phyloP scores from a whole-genome alignment of 1,140 invertebrate genomes.

The Drosophila kohkoa region DNA sequence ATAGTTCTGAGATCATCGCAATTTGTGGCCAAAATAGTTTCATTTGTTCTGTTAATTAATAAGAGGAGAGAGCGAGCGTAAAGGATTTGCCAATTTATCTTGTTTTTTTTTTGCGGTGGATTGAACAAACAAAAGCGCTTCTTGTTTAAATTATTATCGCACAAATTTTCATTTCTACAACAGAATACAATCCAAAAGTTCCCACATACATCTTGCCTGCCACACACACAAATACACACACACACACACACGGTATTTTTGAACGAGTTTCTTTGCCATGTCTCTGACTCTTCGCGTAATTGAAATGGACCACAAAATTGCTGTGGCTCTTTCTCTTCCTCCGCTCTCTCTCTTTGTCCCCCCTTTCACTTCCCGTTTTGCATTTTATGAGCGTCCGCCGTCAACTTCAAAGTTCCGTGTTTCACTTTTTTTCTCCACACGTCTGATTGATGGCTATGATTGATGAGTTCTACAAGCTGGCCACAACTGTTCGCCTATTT shows the following conservation, averaged over 20 bases:
- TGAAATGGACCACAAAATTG: conserved; percentile 73
- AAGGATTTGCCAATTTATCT: conserved; percentile 29
- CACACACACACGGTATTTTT: neutral
- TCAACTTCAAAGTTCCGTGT: conserved; percentile 50
- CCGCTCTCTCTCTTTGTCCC: neutral
- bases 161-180: conserved; percentile 1
- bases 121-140: conserved; percentile 27
- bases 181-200: neutral
- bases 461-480: conserved; percentile 54
- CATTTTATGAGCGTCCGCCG: conserved; percentile 40
- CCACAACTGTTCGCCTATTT: conserved; percentile 26
- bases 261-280: conserved; percentile 29
- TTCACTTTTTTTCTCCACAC: conserved; percentile 28
- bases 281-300: conserved; percentile 45
- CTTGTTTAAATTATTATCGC: conserved; percentile 16
- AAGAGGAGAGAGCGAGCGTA: neutral
- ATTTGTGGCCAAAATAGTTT: conserved; percentile 30
- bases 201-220: conserved; percentile 14
- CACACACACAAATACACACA: too few species aligned
- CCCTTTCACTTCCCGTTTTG: conserved; percentile 18
- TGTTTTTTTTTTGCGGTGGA: neutral
- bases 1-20: conserved; percentile 44
- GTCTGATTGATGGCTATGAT: conserved; percentile 79
- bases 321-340: conserved; percentile 2
- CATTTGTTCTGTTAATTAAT: conserved; percentile 27